Evolutionary conservation across 2,113 vertebrate species (phyloP), one percentile per base, ranked within the genome.

Genomic region (Henicopernis longicauda): DNA sequence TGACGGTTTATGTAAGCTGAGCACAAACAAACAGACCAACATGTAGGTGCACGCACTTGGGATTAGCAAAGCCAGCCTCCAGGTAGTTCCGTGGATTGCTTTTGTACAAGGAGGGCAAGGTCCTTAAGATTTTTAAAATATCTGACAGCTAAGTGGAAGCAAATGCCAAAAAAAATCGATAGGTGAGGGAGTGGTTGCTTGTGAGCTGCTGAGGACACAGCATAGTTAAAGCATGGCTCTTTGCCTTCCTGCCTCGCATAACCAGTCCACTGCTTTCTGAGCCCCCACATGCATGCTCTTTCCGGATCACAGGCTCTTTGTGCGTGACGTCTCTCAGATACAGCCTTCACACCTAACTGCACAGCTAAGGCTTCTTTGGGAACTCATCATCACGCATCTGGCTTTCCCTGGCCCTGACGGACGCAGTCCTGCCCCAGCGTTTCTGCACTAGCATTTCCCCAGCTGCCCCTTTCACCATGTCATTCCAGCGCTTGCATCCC

Each of bases 71-170:
- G 34, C 14, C 77, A 86, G 57, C 83, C 89, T 90, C 31, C 32
- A 57, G 73, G 81, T 95, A 73, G 79, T 65, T 95, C 22, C 57
- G 62, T 22, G 8, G 44, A 58, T 87, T 91, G 36, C 8, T 95
- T 95, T 95, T 66, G 36, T 62, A 25, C 36, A 50, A 52, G 34
- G 40, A 92, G 13, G 49, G 36, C 32, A 59, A 59, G 40, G 6
- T 66, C 40, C 31, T 45, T 20, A 52, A 76, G 73, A 82, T 95
- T 89, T 93, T 87, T 42, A 55, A 73, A 94, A 42, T 87, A 93
- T 71, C 52, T 94, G 83, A 87, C 86, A 95, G 81, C 40, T 82
- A 65, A 74, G 40, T 76, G 84, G 86, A 89, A 97, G 45, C 34
- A 94, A 85, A 87, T 65, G 85, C 58, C 62, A 38, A 63, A 63